Evolutionary conservation across 2,888 invertebrate genomes (phyloP), one percentile per base, ranked within the genome.

Genomic region (Oasisia sp.): DNA sequence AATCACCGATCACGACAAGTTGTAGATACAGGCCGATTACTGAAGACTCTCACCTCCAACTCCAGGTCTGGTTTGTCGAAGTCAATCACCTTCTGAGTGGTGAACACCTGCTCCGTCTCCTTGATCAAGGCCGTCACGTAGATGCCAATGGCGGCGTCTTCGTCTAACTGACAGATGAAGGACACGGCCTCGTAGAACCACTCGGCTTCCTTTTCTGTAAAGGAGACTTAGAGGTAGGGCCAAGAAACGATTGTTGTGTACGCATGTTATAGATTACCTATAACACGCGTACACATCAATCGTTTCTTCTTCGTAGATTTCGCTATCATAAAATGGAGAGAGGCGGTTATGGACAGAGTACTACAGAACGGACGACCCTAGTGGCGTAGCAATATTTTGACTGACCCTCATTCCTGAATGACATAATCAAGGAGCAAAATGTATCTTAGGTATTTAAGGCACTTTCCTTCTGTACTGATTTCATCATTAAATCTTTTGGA

Each of bases 141-240:
- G 32, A 95, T 91, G 91, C 94, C 94, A 91, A 95, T 93, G 32
- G 92, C 91, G 5, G 94, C 94, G 89, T 95, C 95, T 1, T 94
- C 93, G 89, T 94, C 95, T 94, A 95, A 94, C 32, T 92, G 92
- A 44, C 89, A 92, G 74, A 93, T 93, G 92, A 95, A 95, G 0
- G 94, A 94, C 9, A 93, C 93, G 11, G 93, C 91, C 1, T 93
- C 91, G 2, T 95, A 92, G 9, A 92, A 89, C 92, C 95, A 92
- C 38, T 74, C 91, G 7, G 95, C 89, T 0, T 91, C 93, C 90
- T 93, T 74, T n/a, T 74, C 74, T 74, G 74, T 95, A 74, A 74
- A 4, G 7, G 7, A n/a, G 19, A 74, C n/a, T 27, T 7, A 19
- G 74, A 7, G 19, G 38, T 38, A 38, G 38, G 38, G 4, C 38